Percentiles rank a stretch among this genome's conserved stretches.
phyloP scores from a whole-genome alignment of 2,797 vertebrate genomes.

The Luscinia luscinia region DNA sequence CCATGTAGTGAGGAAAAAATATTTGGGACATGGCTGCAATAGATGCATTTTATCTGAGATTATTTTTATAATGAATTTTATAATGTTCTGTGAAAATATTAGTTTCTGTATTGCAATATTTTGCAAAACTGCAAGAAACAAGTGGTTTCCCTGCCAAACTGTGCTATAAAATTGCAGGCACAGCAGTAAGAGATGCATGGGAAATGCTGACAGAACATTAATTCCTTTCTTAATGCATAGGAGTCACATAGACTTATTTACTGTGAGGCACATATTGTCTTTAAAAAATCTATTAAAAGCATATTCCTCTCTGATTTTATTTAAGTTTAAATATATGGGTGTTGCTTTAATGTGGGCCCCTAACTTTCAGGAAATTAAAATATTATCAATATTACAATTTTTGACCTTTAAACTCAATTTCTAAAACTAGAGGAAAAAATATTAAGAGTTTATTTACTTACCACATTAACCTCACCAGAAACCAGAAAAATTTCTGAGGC shows the following conservation, averaged over 20 bases:
- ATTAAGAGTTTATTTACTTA: not conserved
- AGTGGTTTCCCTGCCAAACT: not conserved
- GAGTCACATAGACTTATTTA: not conserved
- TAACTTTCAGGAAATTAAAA: not conserved
- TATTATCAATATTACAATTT: not conserved
- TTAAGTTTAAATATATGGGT: not conserved
- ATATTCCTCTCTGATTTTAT: not conserved
- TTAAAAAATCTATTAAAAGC: not conserved
- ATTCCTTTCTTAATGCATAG: not conserved
- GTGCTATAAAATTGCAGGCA: not conserved
- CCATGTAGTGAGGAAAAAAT: not conserved
- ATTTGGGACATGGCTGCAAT: not conserved
- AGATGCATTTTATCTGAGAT: not conserved
- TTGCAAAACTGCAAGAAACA: not conserved
- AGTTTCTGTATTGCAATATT: not conserved
- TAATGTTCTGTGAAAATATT: not conserved
- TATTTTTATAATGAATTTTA: not conserved
- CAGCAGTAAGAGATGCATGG: not conserved
- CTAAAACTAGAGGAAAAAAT: not conserved
- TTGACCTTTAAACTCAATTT: not conserved
- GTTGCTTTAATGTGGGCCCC: not conserved
- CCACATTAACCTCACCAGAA: not conserved
- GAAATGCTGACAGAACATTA: not conserved
- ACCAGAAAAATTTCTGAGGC: not conserved
- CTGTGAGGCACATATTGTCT: not conserved